Conservation (phyloP, 2,888 invertebrate genomes). For the Galerucella nymphaeae region DNA sequence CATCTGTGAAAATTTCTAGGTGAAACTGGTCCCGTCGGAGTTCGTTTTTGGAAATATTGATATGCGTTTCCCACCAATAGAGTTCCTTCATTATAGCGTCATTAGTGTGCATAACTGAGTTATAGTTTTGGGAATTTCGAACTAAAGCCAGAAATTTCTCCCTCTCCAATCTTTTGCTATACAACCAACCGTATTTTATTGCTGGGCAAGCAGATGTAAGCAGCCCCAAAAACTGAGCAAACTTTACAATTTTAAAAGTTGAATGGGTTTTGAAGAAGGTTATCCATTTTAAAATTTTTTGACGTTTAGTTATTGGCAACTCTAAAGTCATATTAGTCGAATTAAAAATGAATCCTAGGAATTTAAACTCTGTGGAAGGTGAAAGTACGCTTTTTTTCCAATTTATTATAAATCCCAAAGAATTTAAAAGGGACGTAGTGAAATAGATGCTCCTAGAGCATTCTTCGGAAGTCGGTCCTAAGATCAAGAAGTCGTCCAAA, state of each 20-base stretch:
- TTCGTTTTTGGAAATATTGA: constrained; percentile 24
- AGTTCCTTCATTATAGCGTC: constrained; percentile 33
- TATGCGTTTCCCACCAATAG: constrained; percentile 43
- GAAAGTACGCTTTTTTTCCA: constrained; percentile 28
- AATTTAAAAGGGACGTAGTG: constrained; percentile 3
- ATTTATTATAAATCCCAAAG: constrained; percentile 34
- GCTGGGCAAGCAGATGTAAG: constrained; percentile 39
- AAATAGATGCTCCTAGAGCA: constrained; percentile 5
- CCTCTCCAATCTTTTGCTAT: constrained; percentile 28
- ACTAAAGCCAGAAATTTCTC: constrained; percentile 35
- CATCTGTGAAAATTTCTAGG: constrained; percentile 46
- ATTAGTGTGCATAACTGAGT: constrained; percentile 25
- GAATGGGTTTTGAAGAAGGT: constrained; percentile 1
- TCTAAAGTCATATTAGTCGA: constrained; percentile 6
- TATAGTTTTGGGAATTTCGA: constrained; percentile 11
- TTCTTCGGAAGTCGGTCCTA: constrained; percentile 20
- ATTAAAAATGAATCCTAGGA: constrained; percentile 29
- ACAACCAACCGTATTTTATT: constrained; percentile 46
- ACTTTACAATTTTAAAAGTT: constrained; percentile 43
- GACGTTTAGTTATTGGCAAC: constrained; percentile 25
- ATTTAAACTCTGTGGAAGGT: constrained; percentile 29
- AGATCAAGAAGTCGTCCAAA: constrained; percentile 46
- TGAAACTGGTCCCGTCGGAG: constrained; percentile 28
- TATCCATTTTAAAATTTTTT: constrained; percentile 18
- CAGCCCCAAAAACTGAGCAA: constrained; percentile 39